Evolutionary conservation across 2,888 invertebrate genomes (phyloP).

Genomic region (Epistrophella euchroma): DNA sequence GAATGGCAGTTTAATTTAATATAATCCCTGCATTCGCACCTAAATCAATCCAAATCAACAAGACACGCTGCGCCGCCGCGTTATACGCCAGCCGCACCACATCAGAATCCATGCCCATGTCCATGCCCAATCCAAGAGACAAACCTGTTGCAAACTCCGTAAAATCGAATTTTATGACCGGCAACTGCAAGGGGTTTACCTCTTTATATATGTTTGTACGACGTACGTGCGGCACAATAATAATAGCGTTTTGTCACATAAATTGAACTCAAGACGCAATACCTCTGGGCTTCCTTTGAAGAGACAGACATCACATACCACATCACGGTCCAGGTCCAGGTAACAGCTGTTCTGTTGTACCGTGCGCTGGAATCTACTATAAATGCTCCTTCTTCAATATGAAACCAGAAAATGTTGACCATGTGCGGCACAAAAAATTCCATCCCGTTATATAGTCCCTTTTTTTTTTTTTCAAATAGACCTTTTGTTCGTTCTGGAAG

Average conservation of each 20-base stretch:
- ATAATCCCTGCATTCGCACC: slow-evolving; percentile 75
- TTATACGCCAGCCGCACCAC: background rate
- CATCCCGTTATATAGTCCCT: slow-evolving; percentile 72
- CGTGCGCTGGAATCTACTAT: no score
- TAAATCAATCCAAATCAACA: slow-evolving; percentile 70
- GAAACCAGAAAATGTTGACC: slow-evolving; percentile 59
- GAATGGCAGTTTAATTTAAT: slow-evolving; percentile 64
- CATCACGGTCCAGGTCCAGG: slow-evolving; percentile 16
- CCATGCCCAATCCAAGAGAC: slow-evolving; percentile 15
- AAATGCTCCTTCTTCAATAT: slow-evolving; percentile 38
- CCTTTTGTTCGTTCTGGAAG: slow-evolving; percentile 40
- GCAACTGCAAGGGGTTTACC: slow-evolving; percentile 25
- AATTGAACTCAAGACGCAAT: slow-evolving; percentile 58
- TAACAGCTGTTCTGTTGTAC: slow-evolving; percentile 57
- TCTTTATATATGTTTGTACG: background rate
- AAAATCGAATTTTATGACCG: slow-evolving; percentile 72
- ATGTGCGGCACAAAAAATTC: slow-evolving; percentile 58
- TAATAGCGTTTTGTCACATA: slow-evolving; percentile 75
- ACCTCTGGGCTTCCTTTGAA: slow-evolving; percentile 60
- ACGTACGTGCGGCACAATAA: slow-evolving; percentile 53
- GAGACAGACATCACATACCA: slow-evolving; percentile 27
- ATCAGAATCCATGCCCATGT: background rate
- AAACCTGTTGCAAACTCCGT: slow-evolving; percentile 67
- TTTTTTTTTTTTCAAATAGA: slow-evolving; percentile 64
- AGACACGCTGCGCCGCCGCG: background rate